phyloP scores from a whole-genome alignment of 2,888 invertebrate species.

The Nemotelus nigrinus region DNA sequence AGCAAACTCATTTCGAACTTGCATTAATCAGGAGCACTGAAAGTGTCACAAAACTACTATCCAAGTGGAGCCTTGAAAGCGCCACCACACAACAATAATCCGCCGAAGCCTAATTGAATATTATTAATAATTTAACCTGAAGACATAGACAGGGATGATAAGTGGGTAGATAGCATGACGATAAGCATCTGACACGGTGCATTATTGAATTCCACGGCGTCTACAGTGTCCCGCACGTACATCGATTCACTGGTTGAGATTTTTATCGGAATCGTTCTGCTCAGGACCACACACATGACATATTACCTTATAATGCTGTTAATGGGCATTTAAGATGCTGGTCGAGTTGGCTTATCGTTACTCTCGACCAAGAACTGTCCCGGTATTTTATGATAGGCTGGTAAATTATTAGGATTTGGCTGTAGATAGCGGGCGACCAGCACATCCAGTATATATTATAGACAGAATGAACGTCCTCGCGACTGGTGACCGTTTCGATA shows the following conservation, averaged over 20 bases:
- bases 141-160: constrained; percentile 23
- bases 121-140: constrained; percentile 27
- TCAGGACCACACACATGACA: constrained; percentile 42
- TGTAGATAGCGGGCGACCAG: background rate
- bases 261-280: constrained; percentile 19
- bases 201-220: constrained; percentile 26
- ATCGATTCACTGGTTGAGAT: background rate
- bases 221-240: constrained; percentile 7
- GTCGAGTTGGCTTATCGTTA: constrained; percentile 17
- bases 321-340: constrained; percentile 41
- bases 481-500: background rate
- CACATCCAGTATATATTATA: background rate
- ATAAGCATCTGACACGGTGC: constrained; percentile 36
- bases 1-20: no score
- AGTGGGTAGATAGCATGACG: constrained; percentile 6
- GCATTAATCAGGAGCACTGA: background rate
- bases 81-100: constrained; percentile 24
- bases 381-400: constrained; percentile 28
- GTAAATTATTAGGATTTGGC: constrained; percentile 28
- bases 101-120: constrained; percentile 24
- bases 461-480: background rate
- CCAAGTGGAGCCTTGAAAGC: background rate
- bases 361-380: constrained; percentile 25
- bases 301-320: constrained; percentile 38
- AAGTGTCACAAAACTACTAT: background rate